Evolutionary conservation across 2,797 vertebrate species (phyloP).

Genomic region (Catostomus latipinnis): DNA sequence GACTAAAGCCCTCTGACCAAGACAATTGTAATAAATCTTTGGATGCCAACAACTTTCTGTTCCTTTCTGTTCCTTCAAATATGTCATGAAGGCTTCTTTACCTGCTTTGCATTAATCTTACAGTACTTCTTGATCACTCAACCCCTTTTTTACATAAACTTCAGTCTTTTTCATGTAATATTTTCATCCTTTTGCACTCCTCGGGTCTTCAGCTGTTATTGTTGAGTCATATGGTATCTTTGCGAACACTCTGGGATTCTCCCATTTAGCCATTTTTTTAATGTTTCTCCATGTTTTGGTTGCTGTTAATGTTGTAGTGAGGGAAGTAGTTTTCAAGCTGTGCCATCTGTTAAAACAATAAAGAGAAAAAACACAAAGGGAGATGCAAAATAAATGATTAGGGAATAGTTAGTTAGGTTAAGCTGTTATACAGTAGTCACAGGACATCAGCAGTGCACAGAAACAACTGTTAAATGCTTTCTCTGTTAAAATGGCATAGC

Average conservation of each 20-base stretch:
- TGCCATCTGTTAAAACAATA: slow-evolving; percentile 64
- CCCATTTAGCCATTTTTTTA: slow-evolving; percentile 54
- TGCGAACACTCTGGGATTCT: slow-evolving; percentile 24
- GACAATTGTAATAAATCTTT: not conserved
- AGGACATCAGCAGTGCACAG: not conserved
- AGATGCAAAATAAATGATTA: slow-evolving; percentile 12
- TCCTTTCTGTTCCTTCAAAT: not conserved
- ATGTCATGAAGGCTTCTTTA: not conserved
- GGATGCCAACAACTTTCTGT: not conserved
- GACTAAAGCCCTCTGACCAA: not conserved
- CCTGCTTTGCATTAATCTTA: not conserved
- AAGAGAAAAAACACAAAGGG: slow-evolving; percentile 19
- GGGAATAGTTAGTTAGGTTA: slow-evolving; percentile 32
- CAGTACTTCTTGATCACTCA: not conserved
- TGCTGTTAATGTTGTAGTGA: slow-evolving; percentile 38
- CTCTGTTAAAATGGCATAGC: not conserved
- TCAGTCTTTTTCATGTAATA: not conserved
- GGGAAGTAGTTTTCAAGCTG: slow-evolving; percentile 66
- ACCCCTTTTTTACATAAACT: not conserved
- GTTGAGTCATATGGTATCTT: not conserved
- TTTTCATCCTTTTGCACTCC: not conserved
- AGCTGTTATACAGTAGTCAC: slow-evolving; percentile 15
- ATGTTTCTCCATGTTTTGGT: slow-evolving; percentile 44
- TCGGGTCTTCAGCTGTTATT: slow-evolving; percentile 12
- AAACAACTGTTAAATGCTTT: not conserved